These are phyloP conservation scores for Diarsia rubi DNA, from an alignment of 2,888 invertebrate species.

Conservation along the genomic window DNA sequence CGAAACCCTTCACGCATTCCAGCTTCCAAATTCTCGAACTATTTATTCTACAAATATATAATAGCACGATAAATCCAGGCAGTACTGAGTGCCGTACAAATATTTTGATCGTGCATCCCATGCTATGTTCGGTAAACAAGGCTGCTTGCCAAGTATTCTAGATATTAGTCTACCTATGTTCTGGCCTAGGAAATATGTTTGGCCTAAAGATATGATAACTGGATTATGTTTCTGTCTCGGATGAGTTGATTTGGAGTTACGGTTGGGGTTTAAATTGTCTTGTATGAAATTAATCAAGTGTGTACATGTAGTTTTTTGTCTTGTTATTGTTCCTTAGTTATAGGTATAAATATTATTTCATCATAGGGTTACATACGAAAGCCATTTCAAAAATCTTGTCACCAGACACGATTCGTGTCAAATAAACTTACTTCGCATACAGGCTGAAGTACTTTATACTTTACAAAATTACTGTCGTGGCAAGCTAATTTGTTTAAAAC, in stretches of 20 bases:
- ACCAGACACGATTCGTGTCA: too few species aligned
- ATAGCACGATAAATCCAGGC: conserved; percentile 58
- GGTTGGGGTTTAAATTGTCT: not conserved
- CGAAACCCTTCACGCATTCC: conserved; percentile 22
- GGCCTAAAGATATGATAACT: conserved; percentile 19
- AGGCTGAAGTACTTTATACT: too few species aligned
- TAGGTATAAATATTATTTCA: too few species aligned
- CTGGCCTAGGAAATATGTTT: conserved; percentile 40
- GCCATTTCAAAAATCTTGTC: too few species aligned
- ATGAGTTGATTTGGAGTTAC: not conserved
- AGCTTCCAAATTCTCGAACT: conserved; percentile 25
- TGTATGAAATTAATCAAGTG: not conserved
- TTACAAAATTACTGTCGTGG: too few species aligned
- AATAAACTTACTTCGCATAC: too few species aligned
- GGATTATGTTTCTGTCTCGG: conserved; percentile 12
- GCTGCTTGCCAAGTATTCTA: conserved; percentile 58
- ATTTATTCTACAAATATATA: conserved; percentile 60
- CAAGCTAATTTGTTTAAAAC: too few species aligned
- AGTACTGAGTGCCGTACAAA: conserved; percentile 58
- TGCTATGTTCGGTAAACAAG: conserved; percentile 57
- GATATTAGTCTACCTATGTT: conserved; percentile 41
- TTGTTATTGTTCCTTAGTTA: too few species aligned
- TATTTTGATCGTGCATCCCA: conserved; percentile 63
- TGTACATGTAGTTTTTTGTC: not conserved
- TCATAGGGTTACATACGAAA: too few species aligned